A percentile compares a stretch with the other conserved stretches of the same genome.
phyloP scores from a whole-genome alignment of 2,113 vertebrate genomes.

The Amphiprion ocellaris region DNA sequence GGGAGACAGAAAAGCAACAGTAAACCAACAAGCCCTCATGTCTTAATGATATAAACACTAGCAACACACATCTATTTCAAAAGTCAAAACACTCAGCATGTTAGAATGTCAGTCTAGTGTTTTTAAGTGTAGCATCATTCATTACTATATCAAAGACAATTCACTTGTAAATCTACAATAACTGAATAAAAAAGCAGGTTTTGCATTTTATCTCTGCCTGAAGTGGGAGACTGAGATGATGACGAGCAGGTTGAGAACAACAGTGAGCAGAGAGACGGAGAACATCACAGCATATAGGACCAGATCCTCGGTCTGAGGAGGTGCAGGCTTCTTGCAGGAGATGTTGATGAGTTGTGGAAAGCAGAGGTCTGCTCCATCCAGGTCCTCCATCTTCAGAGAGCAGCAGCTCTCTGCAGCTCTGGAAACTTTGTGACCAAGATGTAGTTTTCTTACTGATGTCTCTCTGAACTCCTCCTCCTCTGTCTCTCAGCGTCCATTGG shows the following conservation, averaged over 20 bases:
- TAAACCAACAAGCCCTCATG: too few species aligned
- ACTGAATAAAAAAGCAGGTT: neutral
- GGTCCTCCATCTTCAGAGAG: conserved; percentile 1
- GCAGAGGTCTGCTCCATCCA: conserved; percentile 17
- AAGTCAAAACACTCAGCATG: too few species aligned
- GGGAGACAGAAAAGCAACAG: neutral
- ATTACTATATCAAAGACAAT: too few species aligned
- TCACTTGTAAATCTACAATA: too few species aligned
- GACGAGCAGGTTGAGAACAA: conserved; percentile 48
- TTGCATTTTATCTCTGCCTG: conserved; percentile 23
- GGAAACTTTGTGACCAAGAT: neutral
- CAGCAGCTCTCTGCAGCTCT: neutral
- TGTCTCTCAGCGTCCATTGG: too few species aligned
- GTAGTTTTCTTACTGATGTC: fast-evolving
- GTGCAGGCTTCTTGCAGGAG: conserved; percentile 17
- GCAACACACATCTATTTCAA: too few species aligned
- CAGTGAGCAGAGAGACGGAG: conserved; percentile 24
- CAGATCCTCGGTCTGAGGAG: neutral
- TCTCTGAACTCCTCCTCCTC: too few species aligned
- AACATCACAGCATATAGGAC: neutral
- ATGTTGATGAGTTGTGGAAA: conserved; percentile 34
- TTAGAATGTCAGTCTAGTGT: too few species aligned
- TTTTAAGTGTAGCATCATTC: too few species aligned
- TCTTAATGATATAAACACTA: too few species aligned
- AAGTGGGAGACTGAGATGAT: conserved; percentile 48